Base-by-base conservation (phyloP, 2,888 invertebrate genomes). In the Salticus scenicus region DNA sequence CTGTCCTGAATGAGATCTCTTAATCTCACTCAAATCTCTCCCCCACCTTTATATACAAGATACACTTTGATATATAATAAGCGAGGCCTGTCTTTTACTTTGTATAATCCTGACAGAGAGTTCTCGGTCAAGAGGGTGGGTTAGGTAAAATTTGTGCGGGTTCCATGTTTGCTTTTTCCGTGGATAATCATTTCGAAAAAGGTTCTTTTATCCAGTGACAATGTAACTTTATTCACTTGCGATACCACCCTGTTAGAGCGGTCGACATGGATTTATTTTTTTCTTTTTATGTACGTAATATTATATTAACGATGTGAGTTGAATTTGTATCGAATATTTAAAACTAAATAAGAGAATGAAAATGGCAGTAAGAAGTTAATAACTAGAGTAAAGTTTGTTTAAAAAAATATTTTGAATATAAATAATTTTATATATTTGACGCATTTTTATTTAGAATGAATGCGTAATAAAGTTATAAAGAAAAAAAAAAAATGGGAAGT, bases 181-280 rank as follows among this genome's bases (percentile, higher is more conserved):
- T n/a, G 76, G 82, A 77, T 83, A 83, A 83, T 83, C 76, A 72
- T 83, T 80, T 77, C 72, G 64, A 83, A 83, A 83, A 83, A 57
- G 83, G 72, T 77, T 57, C 76, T 72, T 67, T 83, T 82, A 66
- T 75, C n/a, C 28, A 0, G 28, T 20, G 14, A 77, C 72, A 76
- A 77, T 57, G 57, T 57, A 24, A 8, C 57, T 5, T 4, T 24
- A 17, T 57, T 57, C 57, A 57, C 57, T 57, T 57, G 24, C 24
- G 57, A 57, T 24, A 57, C 57, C 57, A 24, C 24, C 4, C 57
- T 57, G 37, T 37, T 37, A 37, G 37, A 37, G 10, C 4, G 10
- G 37, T 37, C 7, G 10, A 37, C 37, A 37, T 7, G 37, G n/a
- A n/a, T n/a, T n/a, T n/a, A n/a, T n/a, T n/a, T n/a, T n/a, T n/a